Percentiles rank a stretch among this genome's conserved stretches.
Evolutionary conservation across 2,113 vertebrate species (phyloP).

Genomic region (Catharus minimus): DNA sequence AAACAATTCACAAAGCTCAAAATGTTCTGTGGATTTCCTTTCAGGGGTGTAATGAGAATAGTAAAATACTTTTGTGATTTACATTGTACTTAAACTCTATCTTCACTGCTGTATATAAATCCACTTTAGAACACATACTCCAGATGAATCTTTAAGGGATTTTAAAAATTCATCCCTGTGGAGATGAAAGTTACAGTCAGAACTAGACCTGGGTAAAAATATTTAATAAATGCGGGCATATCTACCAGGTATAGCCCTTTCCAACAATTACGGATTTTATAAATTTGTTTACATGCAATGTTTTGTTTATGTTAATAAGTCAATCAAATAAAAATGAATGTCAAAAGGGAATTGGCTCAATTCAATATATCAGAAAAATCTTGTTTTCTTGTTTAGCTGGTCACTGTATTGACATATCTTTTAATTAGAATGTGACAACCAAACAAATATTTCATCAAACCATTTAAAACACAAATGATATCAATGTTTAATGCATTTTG

Average conservation of each 20-base stretch:
- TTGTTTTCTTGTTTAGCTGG: neutral
- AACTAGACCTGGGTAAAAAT: neutral
- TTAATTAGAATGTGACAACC: neutral
- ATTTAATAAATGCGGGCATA: neutral
- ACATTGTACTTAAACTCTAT: neutral
- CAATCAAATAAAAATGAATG: neutral
- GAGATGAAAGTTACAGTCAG: neutral
- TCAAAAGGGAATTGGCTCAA: neutral
- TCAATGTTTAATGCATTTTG: neutral
- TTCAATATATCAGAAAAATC: neutral
- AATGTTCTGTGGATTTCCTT: neutral
- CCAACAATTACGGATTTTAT: neutral
- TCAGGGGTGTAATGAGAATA: neutral
- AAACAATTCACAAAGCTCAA: neutral
- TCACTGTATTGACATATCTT: neutral
- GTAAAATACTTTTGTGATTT: neutral
- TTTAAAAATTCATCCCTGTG: neutral
- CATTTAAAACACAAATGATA: neutral
- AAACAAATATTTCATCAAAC: neutral
- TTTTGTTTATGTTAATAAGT: neutral
- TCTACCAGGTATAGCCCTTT: neutral
- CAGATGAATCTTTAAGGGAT: neutral
- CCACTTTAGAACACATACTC: neutral
- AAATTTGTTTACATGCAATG: neutral
- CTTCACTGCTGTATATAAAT: neutral